phyloP scores from a whole-genome alignment of 2,797 vertebrate genomes.

The Enteromius treurensis region DNA sequence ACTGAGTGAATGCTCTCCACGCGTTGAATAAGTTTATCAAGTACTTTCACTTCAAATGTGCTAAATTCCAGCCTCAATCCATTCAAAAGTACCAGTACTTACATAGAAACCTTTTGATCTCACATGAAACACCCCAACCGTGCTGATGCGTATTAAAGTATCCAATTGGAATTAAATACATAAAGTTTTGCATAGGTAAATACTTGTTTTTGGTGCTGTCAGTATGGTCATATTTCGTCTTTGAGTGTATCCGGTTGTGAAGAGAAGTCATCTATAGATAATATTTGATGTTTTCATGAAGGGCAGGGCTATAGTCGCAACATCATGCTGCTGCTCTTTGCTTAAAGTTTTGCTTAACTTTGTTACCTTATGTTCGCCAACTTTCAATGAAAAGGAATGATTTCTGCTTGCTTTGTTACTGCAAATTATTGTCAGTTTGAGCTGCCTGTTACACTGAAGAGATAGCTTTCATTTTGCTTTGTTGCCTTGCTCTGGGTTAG shows the following conservation, averaged over 20 bases:
- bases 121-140: neutral
- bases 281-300: neutral
- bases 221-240: neutral
- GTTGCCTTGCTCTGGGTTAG: neutral
- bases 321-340: neutral
- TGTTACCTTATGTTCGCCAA: neutral
- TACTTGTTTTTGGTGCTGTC: neutral
- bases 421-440: constrained; percentile 15
- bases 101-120: neutral
- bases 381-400: constrained; percentile 23
- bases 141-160: neutral
- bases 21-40: no score
- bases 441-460: neutral
- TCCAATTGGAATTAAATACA: neutral
- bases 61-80: no score
- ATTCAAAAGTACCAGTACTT: no score
- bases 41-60: no score
- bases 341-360: neutral
- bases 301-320: neutral
- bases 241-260: neutral
- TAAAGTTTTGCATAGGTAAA: neutral
- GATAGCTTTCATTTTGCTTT: neutral
- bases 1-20: no score
- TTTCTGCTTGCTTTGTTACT: constrained; percentile 5
- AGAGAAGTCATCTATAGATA: neutral